Base-by-base conservation (phyloP, 2,797 vertebrate genomes). In the Rallus crepitans region DNA sequence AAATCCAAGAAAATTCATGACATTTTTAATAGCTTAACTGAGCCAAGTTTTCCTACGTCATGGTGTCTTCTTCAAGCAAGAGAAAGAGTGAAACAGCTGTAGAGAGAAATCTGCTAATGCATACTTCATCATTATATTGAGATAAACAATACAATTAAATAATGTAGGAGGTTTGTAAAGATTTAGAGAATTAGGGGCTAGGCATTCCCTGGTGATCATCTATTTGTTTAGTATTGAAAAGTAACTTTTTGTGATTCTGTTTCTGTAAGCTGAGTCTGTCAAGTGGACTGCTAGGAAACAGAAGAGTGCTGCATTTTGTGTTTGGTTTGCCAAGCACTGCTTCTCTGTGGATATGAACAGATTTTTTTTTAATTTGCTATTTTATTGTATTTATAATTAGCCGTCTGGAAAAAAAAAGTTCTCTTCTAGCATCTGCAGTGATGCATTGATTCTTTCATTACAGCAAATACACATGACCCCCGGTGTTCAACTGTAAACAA, bases 401-500 rank as follows among this genome's bases (percentile, higher is more conserved):
- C 90, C 13, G 53, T 81, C 94, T 93, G 95, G 93, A 95, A 97
- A 96, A 96, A 96, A 95, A 97, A 93, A 52, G 63, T 95, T 96
- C 94, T 90, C 95, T 95, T 93, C 96, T 90, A 63, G 92, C 78
- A 97, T 97, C 97, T 94, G 93, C 94, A 95, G 87, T 97, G 97
- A 98, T 97, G 96, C 95, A 96, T 96, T 96, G 93, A 96, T 96
- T 97, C 96, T 97, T 97, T 98, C 97, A 96, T 97, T 97, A 97
- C 94, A 97, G 97, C 96, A 98, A 97, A 97, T 97, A 97, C 94
- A 95, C 95, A 90, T 97, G 97, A 98, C 98, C 98, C 97, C 97
- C 57, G 86, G 95, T 97, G 98, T 97, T 98, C 94, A 94, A 96
- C 96, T 97, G 97, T 97, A 98, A 98, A 98, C 98, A 98, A 97